Conservation (phyloP, 2,113 vertebrate species). For the Acrocephalus arundinaceus region DNA sequence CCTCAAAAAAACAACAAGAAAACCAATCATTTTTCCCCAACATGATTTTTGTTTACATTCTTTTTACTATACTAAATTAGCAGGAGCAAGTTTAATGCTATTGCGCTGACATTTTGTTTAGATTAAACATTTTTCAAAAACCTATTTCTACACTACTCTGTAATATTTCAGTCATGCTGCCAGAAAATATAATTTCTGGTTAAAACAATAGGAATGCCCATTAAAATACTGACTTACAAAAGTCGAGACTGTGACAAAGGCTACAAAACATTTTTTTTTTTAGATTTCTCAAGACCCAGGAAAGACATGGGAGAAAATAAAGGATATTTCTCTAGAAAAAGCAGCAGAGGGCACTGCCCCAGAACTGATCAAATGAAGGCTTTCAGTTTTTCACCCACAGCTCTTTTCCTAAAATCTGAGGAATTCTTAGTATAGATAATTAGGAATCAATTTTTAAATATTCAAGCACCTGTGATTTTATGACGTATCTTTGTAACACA, state of each 20-base stretch:
- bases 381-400: neutral
- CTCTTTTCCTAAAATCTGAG: neutral
- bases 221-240: neutral
- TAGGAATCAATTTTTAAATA: neutral
- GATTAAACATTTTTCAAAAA: neutral
- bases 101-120: neutral
- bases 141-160: neutral
- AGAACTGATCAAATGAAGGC: neutral
- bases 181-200: neutral
- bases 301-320: neutral
- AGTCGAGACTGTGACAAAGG: neutral
- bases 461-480: neutral
- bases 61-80: neutral
- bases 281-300: neutral
- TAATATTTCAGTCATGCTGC: neutral
- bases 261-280: neutral
- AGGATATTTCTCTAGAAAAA: neutral
- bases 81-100: neutral
- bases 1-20: neutral
- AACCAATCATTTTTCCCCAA: neutral
- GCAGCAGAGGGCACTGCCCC: neutral
- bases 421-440: neutral
- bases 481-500: fast-evolving
- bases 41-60: neutral
- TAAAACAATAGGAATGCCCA: neutral